Evolutionary conservation across 2,113 vertebrate genomes (phyloP).

Genomic region (Scophthalmus maximus): DNA sequence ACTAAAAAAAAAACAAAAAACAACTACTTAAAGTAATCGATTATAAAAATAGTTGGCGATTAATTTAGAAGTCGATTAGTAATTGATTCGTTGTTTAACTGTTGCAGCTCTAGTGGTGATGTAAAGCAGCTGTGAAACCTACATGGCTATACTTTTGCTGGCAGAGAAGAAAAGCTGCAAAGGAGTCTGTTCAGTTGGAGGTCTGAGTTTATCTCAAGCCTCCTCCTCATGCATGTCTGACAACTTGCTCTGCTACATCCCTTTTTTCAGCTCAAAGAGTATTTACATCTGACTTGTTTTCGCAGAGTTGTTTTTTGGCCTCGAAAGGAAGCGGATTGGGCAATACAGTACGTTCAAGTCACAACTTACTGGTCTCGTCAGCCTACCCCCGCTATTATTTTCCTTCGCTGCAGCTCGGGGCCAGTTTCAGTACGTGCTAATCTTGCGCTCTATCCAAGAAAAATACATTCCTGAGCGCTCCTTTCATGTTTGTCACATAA

Average conservation of each 20-base stretch:
- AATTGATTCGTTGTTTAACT: too few relatives aligned
- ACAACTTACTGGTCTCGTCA: constrained; percentile 53
- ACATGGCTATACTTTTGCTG: neutral
- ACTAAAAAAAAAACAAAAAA: too few relatives aligned
- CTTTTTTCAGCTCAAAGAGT: neutral
- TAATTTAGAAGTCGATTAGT: too few relatives aligned
- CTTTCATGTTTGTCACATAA: constrained; percentile 76
- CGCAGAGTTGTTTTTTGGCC: constrained; percentile 64
- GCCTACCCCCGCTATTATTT: constrained; percentile 63
- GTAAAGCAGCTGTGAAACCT: neutral
- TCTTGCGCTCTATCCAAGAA: constrained; percentile 64
- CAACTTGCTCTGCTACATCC: constrained; percentile 29
- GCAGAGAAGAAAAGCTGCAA: neutral
- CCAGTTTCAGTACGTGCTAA: constrained; percentile 65
- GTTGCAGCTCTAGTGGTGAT: too few relatives aligned
- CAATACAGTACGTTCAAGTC: constrained; percentile 65
- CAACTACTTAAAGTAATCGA: too few relatives aligned
- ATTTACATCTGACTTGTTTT: constrained; percentile 44
- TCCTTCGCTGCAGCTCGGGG: constrained; percentile 49
- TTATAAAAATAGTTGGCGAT: too few relatives aligned
- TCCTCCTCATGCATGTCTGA: neutral
- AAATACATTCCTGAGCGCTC: constrained; percentile 75
- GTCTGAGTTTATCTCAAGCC: neutral
- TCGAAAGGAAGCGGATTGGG: constrained; percentile 46
- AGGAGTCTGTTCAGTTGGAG: neutral